phyloP scores from a whole-genome alignment of 2,888 invertebrate genomes.

The Baronia brevicornis region DNA sequence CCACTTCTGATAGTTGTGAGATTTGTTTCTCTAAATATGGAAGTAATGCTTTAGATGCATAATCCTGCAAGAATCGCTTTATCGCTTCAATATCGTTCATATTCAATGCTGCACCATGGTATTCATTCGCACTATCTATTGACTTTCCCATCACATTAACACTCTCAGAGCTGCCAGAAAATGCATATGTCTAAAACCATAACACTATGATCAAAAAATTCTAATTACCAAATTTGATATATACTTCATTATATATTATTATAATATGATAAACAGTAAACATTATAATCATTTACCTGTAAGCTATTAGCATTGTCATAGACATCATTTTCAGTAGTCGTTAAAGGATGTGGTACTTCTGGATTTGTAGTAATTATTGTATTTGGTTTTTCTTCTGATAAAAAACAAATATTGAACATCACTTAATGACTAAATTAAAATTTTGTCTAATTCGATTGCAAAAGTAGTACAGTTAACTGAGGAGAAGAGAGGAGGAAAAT shows the following conservation, averaged over 20 bases:
- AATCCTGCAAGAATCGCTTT: constrained; percentile 89
- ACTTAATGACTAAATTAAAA: too few species aligned
- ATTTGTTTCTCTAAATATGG: constrained; percentile 96
- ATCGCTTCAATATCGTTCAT: constrained; percentile 90
- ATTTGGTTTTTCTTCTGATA: constrained; percentile 37
- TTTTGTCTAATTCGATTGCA: too few species aligned
- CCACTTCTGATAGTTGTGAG: constrained; percentile 83
- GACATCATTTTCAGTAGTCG: constrained; percentile 78
- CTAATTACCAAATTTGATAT: too few species aligned
- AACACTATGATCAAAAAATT: constrained; percentile 1
- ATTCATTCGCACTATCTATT: constrained; percentile 62
- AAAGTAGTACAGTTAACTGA: too few species aligned
- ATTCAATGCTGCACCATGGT: constrained; percentile 86
- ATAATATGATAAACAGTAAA: too few species aligned
- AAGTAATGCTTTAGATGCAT: constrained; percentile 87
- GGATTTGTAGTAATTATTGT: constrained; percentile 29
- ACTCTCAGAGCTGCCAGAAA: constrained; percentile 76
- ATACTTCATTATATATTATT: too few species aligned
- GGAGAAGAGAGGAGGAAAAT: too few species aligned
- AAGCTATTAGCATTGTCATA: constrained; percentile 74
- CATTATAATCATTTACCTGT: constrained; percentile 39
- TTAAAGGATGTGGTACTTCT: constrained; percentile 81
- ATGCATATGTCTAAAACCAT: constrained; percentile 58
- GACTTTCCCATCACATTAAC: constrained; percentile 70
- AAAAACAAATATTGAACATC: too few species aligned